Conservation (phyloP, 2,113 vertebrate genomes). For the Rhynchomys soricoides region DNA sequence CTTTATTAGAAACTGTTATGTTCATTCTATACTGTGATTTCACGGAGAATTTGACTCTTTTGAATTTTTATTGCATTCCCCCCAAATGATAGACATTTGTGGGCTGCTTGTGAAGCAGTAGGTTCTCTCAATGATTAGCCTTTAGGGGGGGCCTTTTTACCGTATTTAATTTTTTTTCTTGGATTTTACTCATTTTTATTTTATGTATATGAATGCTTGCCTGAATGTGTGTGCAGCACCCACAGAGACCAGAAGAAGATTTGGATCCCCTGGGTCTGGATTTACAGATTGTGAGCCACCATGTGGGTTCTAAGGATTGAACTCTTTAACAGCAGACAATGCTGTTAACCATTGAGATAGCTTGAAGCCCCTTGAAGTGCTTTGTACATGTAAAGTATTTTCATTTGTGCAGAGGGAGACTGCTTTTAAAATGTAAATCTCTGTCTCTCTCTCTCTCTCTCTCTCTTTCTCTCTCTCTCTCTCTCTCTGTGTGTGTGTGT, state of each 20-base stretch:
- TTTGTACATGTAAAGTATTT: neutral
- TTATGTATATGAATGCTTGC: neutral
- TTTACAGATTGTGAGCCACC: neutral
- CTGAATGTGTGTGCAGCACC: too few species aligned
- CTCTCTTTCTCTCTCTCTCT: too few species aligned
- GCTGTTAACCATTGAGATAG: neutral
- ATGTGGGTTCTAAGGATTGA: neutral
- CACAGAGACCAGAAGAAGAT: neutral
- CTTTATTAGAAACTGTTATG: neutral
- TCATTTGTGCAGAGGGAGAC: neutral
- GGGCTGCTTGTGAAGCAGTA: neutral
- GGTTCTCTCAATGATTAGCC: neutral
- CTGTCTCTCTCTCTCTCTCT: too few species aligned
- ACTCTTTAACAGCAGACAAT: neutral
- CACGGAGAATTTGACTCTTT: neutral
- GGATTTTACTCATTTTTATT: neutral
- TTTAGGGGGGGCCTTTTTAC: neutral
- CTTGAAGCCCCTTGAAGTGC: neutral
- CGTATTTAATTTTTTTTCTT: neutral
- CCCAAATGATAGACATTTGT: constrained; percentile 8
- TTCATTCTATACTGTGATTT: neutral
- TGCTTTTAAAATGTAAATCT: constrained; percentile 15
- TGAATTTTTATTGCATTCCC: constrained; percentile 36
- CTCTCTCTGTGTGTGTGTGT: neutral
- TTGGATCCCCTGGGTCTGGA: neutral